These are phyloP conservation scores for Leptodactylus fallax DNA, from an alignment of 2,797 vertebrate genomes.

Conservation along the genomic window DNA sequence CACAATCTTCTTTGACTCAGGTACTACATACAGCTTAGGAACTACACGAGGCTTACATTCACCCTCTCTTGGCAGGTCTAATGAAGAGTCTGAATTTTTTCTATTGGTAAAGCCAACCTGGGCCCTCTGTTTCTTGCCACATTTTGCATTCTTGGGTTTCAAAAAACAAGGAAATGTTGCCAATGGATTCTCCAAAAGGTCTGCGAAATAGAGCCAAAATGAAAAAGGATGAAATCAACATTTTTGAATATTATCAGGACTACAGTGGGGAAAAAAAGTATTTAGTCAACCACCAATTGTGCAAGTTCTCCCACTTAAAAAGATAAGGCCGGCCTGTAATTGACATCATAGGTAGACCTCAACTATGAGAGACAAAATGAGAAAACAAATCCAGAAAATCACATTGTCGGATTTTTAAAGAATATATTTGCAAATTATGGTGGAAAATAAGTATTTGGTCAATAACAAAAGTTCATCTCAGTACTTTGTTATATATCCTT, in stretches of 20 bases:
- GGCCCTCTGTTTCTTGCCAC: slow-evolving; percentile 73
- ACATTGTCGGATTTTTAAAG: no score
- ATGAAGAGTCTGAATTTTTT: background rate
- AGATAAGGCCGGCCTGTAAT: no score
- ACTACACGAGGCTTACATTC: slow-evolving; percentile 75
- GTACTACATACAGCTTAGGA: slow-evolving; percentile 79
- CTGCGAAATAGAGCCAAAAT: background rate
- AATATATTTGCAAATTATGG: no score
- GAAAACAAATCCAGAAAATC: no score
- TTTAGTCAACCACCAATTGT: no score
- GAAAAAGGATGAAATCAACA: background rate
- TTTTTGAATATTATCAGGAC: background rate
- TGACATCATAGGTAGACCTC: no score
- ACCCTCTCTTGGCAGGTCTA: slow-evolving; percentile 61
- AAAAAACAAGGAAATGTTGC: slow-evolving; percentile 1
- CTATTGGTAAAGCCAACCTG: background rate
- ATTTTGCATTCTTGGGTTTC: slow-evolving; percentile 73
- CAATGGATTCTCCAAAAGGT: background rate
- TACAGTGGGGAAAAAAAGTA: no score
- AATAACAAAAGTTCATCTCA: no score
- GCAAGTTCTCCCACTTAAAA: no score
- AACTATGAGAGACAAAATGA: no score
- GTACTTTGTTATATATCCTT: no score
- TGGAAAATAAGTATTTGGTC: no score
- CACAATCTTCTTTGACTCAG: slow-evolving; percentile 72